Evolutionary conservation across 2,888 invertebrate genomes (phyloP).

Genomic region (Meiosimyza decipiens): DNA sequence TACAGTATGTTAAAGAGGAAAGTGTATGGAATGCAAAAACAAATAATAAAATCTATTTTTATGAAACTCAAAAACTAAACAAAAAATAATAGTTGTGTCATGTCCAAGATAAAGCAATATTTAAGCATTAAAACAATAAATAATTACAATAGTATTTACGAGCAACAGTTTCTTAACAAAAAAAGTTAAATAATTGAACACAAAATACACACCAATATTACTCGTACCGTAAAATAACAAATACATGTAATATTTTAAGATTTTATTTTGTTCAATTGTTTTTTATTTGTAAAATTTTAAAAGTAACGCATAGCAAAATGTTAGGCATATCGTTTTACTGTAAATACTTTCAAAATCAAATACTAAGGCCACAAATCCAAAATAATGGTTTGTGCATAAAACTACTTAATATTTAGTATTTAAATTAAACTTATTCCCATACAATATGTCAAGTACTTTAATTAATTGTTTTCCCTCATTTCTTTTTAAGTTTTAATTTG

Average conservation of each 20-base stretch:
- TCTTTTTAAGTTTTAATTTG: background rate
- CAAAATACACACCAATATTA: constrained; percentile 11
- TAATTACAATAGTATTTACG: constrained; percentile 16
- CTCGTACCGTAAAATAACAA: background rate
- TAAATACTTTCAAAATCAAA: constrained; percentile 15
- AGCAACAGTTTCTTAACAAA: too few species aligned
- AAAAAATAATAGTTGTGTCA: background rate
- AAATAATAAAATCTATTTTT: background rate
- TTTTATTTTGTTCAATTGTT: background rate
- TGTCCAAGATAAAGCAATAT: constrained; percentile 26
- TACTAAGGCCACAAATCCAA: background rate
- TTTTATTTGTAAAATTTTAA: background rate
- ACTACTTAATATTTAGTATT: background rate
- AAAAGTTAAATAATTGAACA: background rate
- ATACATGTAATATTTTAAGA: background rate
- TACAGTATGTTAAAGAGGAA: background rate
- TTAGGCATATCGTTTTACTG: constrained; percentile 31
- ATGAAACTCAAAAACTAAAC: background rate
- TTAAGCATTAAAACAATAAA: constrained; percentile 20
- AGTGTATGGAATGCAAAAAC: background rate
- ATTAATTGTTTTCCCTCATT: too few species aligned
- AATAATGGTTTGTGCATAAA: constrained; percentile 4
- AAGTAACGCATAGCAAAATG: constrained; percentile 29
- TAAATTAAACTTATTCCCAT: background rate
- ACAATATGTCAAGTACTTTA: too few species aligned